Conservation (phyloP, 2,888 invertebrate species). For the Cheilosia grossa region DNA sequence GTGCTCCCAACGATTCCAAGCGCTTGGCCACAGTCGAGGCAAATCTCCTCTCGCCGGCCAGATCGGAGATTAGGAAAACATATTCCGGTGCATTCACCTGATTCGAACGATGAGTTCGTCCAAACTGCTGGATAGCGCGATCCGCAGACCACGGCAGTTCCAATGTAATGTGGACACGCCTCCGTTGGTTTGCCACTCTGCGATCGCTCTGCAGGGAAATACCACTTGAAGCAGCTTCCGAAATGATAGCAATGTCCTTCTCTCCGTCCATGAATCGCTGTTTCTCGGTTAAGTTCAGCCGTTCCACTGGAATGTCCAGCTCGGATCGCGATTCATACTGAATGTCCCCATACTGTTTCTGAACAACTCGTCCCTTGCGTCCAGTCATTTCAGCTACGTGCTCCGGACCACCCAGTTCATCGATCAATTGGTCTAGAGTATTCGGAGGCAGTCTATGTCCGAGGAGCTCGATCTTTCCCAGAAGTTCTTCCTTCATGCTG, state of each 20-base stretch:
- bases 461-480: slow-evolving; percentile 92
- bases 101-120: slow-evolving; percentile 97
- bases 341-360: slow-evolving; percentile 95
- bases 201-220: slow-evolving; percentile 98
- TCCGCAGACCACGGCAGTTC: slow-evolving; percentile 99
- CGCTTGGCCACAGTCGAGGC: slow-evolving; percentile 98
- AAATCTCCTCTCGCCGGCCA: slow-evolving; percentile 98
- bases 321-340: slow-evolving; percentile 98
- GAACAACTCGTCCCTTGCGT: slow-evolving; percentile 95
- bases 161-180: slow-evolving; percentile 99
- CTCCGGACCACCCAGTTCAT: slow-evolving; percentile 98
- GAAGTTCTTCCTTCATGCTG: slow-evolving; percentile 95
- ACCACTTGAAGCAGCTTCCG: slow-evolving; percentile 99
- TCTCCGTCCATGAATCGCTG: slow-evolving; percentile 98
- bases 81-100: slow-evolving; percentile 99
- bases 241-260: slow-evolving; percentile 99
- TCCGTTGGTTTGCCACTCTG: slow-evolving; percentile 94
- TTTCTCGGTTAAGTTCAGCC: slow-evolving; percentile 96
- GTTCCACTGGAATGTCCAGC: slow-evolving; percentile 97
- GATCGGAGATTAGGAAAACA: slow-evolving; percentile 98
- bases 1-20: slow-evolving; percentile 96
- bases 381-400: slow-evolving; percentile 99
- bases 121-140: slow-evolving; percentile 99
- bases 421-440: slow-evolving; percentile 98
- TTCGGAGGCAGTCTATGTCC: slow-evolving; percentile 96